These are phyloP conservation scores for Anoplolepis gracilipes DNA, from an alignment of 1,140 invertebrate species.

Conservation along the genomic window DNA sequence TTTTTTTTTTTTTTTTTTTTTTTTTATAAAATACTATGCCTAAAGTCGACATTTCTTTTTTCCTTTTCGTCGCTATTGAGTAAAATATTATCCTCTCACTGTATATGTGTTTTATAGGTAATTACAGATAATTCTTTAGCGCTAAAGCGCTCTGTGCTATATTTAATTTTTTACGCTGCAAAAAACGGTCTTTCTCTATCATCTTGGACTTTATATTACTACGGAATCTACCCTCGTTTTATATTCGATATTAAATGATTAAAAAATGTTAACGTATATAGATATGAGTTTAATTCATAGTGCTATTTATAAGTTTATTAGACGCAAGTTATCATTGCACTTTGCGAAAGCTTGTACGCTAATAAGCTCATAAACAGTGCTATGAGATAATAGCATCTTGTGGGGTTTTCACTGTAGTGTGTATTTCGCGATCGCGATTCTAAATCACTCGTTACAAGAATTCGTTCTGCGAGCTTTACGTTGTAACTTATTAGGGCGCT, in stretches of 20 bases:
- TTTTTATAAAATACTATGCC: no score
- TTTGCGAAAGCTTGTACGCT: constrained; percentile 34
- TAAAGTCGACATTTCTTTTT: constrained; percentile 26
- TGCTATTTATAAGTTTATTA: constrained; percentile 57
- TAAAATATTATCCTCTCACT: constrained; percentile 7
- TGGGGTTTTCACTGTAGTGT: not conserved
- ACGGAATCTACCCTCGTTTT: not conserved
- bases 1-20: no score
- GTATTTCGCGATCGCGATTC: constrained; percentile 19
- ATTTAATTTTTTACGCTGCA: not conserved
- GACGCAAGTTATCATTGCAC: constrained; percentile 16
- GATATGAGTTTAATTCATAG: constrained; percentile 7
- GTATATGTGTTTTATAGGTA: not conserved
- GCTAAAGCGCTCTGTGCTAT: not conserved
- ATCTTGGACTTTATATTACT: not conserved
- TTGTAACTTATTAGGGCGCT: constrained; percentile 27
- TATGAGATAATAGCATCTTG: constrained; percentile 13
- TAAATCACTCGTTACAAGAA: constrained; percentile 20
- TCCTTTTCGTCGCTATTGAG: not conserved
- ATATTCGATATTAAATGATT: not conserved
- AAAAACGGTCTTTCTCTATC: not conserved
- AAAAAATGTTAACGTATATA: constrained; percentile 18
- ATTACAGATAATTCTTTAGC: not conserved
- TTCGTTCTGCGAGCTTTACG: not conserved
- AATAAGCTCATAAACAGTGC: constrained; percentile 30